Evolutionary conservation across 2,797 vertebrate species (phyloP), one percentile per base, ranked within the genome.

Genomic region (Rhodeus uyekii): DNA sequence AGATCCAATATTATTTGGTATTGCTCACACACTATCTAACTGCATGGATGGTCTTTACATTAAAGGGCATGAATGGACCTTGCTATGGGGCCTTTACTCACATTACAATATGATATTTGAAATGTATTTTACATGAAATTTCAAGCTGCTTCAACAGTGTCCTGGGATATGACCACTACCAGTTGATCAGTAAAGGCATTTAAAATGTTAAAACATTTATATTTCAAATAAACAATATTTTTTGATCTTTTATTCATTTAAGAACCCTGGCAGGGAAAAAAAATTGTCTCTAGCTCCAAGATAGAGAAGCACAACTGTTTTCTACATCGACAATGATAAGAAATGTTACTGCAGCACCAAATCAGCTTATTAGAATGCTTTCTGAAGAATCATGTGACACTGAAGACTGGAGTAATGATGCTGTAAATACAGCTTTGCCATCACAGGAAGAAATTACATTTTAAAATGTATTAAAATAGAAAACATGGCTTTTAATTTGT

Each of bases 11-110:
- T 48, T 77, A 64, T 53, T 22, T n/a, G 4, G 74, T 61, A 58
- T 55, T 83, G 5, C 32, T 76, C 50, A 75, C 86, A 82, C 50
- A 29, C 60, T 19, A 27, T 86, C 75, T 88, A 87, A 87, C 86
- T 83, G 72, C 84, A 76, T 22, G 14, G 34, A 61, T 34, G 48
- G 29, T 81, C 44, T 78, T 53, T 60, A 73, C 18, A 16, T 48
- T 71, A 44, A 68, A 61, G 19, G 22, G 6, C 29, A 32, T 27
- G 38, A 72, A 72, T 44, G 29, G 32, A 36, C 22, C 16, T 58
- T 75, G 50, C 65, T 34, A 38, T 64, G 24, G 69, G 38, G 48
- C 60, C 16, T 73, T 60, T 32, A 64, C 22, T 22, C 32, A 67
- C 44, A 78, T 38, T 48, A 2, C 46, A 76, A 34, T 44, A 61